Conservation (phyloP, 1,140 invertebrate genomes). For the Scaptomyza hsui region DNA sequence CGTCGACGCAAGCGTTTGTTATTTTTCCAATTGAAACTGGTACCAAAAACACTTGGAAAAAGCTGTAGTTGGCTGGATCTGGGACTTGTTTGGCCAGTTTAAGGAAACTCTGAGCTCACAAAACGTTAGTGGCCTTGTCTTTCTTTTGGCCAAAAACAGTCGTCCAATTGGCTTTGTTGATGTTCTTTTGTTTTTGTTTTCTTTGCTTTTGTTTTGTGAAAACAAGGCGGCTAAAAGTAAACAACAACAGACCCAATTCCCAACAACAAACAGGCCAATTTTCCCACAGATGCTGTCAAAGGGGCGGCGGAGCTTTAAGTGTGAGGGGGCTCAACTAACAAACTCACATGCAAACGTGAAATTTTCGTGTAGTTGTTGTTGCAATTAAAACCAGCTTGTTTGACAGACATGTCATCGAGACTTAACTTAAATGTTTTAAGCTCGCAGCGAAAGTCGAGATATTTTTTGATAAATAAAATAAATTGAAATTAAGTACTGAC, state of each 20-base stretch:
- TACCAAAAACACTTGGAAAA: slow-evolving; percentile 30
- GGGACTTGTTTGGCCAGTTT: slow-evolving; percentile 64
- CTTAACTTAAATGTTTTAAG: background rate
- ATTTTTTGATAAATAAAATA: background rate
- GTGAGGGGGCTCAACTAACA: slow-evolving; percentile 4
- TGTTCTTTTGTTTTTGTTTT: slow-evolving; percentile 45
- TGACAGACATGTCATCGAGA: slow-evolving; percentile 10
- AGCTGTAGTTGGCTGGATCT: background rate
- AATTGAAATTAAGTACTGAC: too few relatives aligned
- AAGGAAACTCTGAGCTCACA: slow-evolving; percentile 43
- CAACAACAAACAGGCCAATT: slow-evolving; percentile 68
- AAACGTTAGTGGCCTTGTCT: slow-evolving; percentile 61
- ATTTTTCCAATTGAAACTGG: slow-evolving; percentile 52
- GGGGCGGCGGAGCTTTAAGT: background rate
- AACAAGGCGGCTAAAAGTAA: slow-evolving; percentile 73
- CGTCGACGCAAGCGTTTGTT: slow-evolving; percentile 16
- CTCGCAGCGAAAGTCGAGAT: slow-evolving; percentile 28
- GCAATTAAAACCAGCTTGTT: slow-evolving; percentile 50
- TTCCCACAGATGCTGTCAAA: slow-evolving; percentile 55
- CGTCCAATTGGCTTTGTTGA: slow-evolving; percentile 44
- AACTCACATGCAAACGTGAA: slow-evolving; percentile 63
- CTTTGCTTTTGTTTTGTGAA: slow-evolving; percentile 42
- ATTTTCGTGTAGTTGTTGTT: slow-evolving; percentile 48
- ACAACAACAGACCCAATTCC: slow-evolving; percentile 74
- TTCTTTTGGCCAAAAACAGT: slow-evolving; percentile 36